Percentiles rank a stretch among this genome's conserved stretches.
Evolutionary conservation across 2,888 invertebrate species (phyloP).

Genomic region (Glaucopsyche alexis): DNA sequence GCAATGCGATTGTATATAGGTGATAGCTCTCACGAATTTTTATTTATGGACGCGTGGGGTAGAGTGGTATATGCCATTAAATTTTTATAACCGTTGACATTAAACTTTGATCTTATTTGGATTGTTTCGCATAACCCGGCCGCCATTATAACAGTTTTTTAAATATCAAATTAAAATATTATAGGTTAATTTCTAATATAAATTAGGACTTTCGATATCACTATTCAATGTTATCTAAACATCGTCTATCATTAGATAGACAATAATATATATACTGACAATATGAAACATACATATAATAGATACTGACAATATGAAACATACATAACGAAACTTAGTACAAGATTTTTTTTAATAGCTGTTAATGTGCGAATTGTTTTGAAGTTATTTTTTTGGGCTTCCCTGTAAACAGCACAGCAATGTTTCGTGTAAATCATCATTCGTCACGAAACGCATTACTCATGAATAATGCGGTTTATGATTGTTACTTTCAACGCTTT

Average conservation of each 20-base stretch:
- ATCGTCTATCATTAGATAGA: background rate
- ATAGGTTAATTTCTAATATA: slow-evolving; percentile 8
- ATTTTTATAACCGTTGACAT: slow-evolving; percentile 24
- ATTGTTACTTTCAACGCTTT: slow-evolving; percentile 18
- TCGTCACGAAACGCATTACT: slow-evolving; percentile 8
- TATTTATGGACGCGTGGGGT: slow-evolving; percentile 27
- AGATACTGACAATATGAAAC: no score
- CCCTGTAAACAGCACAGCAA: background rate
- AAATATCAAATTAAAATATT: slow-evolving; percentile 9
- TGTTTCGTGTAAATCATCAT: background rate
- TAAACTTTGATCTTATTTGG: slow-evolving; percentile 21
- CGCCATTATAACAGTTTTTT: slow-evolving; percentile 18
- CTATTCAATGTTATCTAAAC: background rate
- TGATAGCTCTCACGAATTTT: slow-evolving; percentile 16
- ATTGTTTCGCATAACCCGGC: slow-evolving; percentile 6
- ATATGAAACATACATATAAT: no score
- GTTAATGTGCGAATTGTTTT: background rate
- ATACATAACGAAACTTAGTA: no score
- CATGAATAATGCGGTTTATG: background rate
- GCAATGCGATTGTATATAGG: slow-evolving; percentile 18
- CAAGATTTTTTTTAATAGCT: background rate
- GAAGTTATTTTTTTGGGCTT: background rate
- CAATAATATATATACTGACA: no score
- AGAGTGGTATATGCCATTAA: slow-evolving; percentile 13
- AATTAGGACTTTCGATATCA: background rate